Evolutionary conservation across 2,888 invertebrate species (phyloP).

Genomic region (Philopedon plagiatum): DNA sequence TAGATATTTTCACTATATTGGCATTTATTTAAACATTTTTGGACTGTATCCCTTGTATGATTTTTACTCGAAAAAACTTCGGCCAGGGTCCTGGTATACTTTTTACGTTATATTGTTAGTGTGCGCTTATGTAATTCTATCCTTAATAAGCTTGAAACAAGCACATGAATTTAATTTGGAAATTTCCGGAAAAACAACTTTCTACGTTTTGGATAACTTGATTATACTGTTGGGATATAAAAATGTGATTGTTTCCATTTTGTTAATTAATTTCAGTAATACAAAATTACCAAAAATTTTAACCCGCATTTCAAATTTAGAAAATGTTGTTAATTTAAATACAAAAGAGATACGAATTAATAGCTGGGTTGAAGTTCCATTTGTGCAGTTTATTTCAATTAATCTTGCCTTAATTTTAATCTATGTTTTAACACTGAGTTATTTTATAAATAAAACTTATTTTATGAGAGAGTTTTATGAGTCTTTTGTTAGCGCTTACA

Average conservation of each 20-base stretch:
- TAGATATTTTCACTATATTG: constrained; percentile 3
- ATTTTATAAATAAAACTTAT: background rate
- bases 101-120: background rate
- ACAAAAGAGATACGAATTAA: background rate
- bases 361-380: background rate
- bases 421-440: background rate
- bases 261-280: background rate
- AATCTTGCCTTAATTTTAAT: background rate
- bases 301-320: background rate
- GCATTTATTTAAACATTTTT: constrained; percentile 1
- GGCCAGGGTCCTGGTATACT: background rate
- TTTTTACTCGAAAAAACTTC: background rate
- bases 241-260: background rate
- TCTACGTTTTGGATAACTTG: background rate
- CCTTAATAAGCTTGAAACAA: background rate
- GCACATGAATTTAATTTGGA: background rate
- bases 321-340: constrained; percentile 6
- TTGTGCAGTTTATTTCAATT: background rate
- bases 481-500: background rate
- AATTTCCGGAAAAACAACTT: background rate
- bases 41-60: constrained; percentile 4
- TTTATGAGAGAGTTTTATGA: too few relatives aligned
- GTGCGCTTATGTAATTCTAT: background rate
- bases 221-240: background rate
- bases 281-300: background rate